Conservation (phyloP, 2,888 invertebrate genomes). For the Leucoma salicis region DNA sequence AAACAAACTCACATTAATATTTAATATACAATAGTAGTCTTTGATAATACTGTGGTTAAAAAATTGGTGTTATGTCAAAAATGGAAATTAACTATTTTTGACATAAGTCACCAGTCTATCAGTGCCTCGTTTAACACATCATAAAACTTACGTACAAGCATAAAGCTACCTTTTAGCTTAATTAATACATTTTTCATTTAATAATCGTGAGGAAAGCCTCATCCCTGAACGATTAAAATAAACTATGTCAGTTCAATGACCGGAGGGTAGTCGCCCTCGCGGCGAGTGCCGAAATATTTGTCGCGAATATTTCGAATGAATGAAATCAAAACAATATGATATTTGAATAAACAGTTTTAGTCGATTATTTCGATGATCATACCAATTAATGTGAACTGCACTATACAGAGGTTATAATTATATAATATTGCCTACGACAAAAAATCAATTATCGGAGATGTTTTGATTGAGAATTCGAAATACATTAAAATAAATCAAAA, state of each 20-base stretch:
- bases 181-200: slow-evolving; percentile 4
- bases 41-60: no score
- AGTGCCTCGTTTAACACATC: background rate
- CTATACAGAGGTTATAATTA: no score
- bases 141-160: background rate
- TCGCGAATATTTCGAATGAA: slow-evolving; percentile 7
- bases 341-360: slow-evolving; percentile 2
- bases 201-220: slow-evolving; percentile 2
- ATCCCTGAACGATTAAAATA: slow-evolving; percentile 10
- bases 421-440: no score
- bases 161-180: background rate
- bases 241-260: slow-evolving; percentile 25
- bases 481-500: no score
- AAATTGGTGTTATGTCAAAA: no score
- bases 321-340: background rate
- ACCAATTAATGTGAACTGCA: no score
- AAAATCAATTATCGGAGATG: no score
- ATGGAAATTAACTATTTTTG: no score
- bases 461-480: no score
- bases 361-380: background rate
- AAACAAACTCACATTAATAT: no score
- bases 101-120: no score
- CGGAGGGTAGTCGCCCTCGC: slow-evolving; percentile 19
- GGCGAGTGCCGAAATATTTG: slow-evolving; percentile 15
- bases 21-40: no score